Percentiles rank a stretch among this genome's conserved stretches.
phyloP scores from a whole-genome alignment of 1,140 invertebrate species.

The Drosophila orosa region DNA sequence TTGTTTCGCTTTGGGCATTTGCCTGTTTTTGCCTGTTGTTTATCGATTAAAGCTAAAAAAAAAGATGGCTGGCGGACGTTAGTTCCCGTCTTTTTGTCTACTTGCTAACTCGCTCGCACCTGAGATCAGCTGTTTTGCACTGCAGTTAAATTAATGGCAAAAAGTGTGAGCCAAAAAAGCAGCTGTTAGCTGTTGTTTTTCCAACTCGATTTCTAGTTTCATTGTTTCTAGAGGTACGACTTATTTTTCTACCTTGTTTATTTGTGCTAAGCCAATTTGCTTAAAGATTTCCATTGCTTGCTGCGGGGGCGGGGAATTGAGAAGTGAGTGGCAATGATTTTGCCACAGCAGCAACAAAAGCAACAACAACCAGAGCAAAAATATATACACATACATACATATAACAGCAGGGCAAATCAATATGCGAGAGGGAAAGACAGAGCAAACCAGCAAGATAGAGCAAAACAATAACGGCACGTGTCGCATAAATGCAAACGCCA shows the following conservation, averaged over 20 bases:
- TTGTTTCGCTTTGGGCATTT: slow-evolving; percentile 6
- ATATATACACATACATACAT: background rate
- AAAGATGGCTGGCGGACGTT: slow-evolving; percentile 31
- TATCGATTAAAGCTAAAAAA: slow-evolving; percentile 69
- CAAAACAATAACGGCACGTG: slow-evolving; percentile 49
- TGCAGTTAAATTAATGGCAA: slow-evolving; percentile 31
- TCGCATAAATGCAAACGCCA: slow-evolving; percentile 48
- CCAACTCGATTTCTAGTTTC: slow-evolving; percentile 35
- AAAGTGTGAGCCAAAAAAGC: slow-evolving; percentile 31
- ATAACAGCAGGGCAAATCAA: slow-evolving; percentile 45
- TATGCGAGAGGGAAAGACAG: slow-evolving; percentile 27
- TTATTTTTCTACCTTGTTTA: slow-evolving; percentile 52
- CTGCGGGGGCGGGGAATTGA: background rate
- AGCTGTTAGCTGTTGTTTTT: slow-evolving; percentile 48
- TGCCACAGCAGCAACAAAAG: slow-evolving; percentile 16
- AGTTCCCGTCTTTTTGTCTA: slow-evolving; percentile 2
- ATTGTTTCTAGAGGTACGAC: slow-evolving; percentile 14
- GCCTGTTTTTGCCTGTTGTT: slow-evolving; percentile 42
- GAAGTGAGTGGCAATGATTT: slow-evolving; percentile 25
- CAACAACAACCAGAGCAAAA: slow-evolving; percentile 2
- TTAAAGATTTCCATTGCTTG: slow-evolving; percentile 54
- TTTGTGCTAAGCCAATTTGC: slow-evolving; percentile 78
- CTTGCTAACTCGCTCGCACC: background rate
- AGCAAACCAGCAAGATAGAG: slow-evolving; percentile 9
- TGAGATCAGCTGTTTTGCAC: slow-evolving; percentile 68